These are phyloP conservation scores for Ficedula albicollis DNA, from an alignment of 2,797 vertebrate species.

Conservation along the genomic window DNA sequence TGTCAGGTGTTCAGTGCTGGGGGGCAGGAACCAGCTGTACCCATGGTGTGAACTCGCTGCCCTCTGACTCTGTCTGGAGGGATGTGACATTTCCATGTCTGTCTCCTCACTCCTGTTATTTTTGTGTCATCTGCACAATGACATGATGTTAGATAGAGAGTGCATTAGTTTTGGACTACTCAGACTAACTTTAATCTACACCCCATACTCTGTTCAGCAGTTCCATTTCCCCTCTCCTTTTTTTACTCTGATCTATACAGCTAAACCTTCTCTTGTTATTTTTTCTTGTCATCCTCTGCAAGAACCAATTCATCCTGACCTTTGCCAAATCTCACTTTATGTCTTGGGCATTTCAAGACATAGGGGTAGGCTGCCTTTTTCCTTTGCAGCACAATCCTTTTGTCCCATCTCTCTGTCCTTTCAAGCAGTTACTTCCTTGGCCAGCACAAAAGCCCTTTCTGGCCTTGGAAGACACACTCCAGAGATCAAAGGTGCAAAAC, in stretches of 20 bases:
- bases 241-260: background rate
- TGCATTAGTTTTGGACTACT: background rate
- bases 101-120: background rate
- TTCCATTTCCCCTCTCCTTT: background rate
- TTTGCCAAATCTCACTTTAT: slow-evolving; percentile 16
- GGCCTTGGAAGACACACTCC: background rate
- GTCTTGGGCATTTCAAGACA: slow-evolving; percentile 21
- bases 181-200: background rate
- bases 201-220: background rate
- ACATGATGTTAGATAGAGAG: background rate
- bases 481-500: slow-evolving; percentile 21
- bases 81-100: background rate
- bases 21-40: background rate
- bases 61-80: background rate
- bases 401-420: slow-evolving; percentile 1
- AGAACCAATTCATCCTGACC: slow-evolving; percentile 19
- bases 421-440: slow-evolving; percentile 4
- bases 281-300: slow-evolving; percentile 7
- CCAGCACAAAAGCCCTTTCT: slow-evolving; percentile 5
- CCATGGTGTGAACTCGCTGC: rapidly evolving
- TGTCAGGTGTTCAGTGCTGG: background rate
- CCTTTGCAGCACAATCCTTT: background rate
- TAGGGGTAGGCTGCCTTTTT: background rate
- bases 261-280: background rate
- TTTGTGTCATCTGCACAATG: background rate